These are phyloP conservation scores for Rissa tridactyla DNA, from an alignment of 2,113 vertebrate genomes.

Conservation along the genomic window DNA sequence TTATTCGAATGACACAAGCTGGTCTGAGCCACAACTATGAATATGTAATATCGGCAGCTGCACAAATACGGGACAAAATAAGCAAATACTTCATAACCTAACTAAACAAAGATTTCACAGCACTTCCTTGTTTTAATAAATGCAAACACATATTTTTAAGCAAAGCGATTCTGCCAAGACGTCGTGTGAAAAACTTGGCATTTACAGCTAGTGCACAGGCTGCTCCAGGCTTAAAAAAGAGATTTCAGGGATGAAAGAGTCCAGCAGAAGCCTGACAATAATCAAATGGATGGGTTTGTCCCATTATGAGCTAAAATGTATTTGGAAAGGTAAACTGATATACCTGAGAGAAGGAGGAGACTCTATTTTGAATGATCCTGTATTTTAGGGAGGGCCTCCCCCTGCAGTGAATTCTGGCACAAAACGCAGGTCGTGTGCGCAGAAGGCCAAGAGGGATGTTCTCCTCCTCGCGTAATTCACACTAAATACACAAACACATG, in stretches of 20 bases:
- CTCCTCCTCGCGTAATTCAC: not conserved
- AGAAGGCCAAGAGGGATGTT: not conserved
- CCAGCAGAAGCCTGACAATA: not conserved
- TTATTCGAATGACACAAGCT: not conserved
- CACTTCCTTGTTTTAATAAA: not conserved
- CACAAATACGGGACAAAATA: not conserved
- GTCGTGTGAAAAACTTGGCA: not conserved
- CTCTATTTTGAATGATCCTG: accelerated
- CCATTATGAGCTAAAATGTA: accelerated
- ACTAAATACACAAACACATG: not conserved
- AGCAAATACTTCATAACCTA: not conserved
- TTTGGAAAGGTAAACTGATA: not conserved
- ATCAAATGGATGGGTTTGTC: not conserved
- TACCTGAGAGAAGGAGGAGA: not conserved
- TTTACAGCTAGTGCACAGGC: not conserved
- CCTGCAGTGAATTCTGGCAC: not conserved
- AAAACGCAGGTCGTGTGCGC: not conserved
- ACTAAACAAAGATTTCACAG: not conserved
- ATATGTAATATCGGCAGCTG: not conserved
- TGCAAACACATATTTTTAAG: not conserved
- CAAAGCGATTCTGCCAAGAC: not conserved
- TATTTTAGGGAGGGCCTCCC: not conserved
- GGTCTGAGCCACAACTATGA: not conserved
- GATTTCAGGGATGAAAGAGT: not conserved
- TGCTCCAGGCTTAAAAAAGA: not conserved